Percentiles rank a stretch among this genome's conserved stretches.
These are phyloP conservation scores for Leptoteleia sp. DNA, from an alignment of 1,140 invertebrate species.

Conservation along the genomic window DNA sequence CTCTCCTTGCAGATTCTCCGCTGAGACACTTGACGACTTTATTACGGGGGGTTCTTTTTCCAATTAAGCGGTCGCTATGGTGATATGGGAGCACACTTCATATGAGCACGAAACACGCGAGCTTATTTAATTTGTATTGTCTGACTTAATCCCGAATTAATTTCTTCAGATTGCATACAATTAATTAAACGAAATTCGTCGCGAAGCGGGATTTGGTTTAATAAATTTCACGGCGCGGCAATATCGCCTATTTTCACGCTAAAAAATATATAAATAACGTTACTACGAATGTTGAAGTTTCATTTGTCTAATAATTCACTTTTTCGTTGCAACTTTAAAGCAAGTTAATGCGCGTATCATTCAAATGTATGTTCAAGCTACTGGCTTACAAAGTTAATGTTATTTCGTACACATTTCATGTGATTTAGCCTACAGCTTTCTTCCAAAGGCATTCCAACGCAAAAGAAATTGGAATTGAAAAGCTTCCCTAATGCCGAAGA, in stretches of 20 bases:
- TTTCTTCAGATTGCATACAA: constrained; percentile 24
- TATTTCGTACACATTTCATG: constrained; percentile 45
- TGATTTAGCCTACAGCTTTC: constrained; percentile 40
- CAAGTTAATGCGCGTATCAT: background rate
- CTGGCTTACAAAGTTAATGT: constrained; percentile 45
- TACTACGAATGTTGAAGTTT: no score
- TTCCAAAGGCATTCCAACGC: constrained; percentile 34
- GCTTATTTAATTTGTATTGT: constrained; percentile 59
- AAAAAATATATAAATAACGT: no score
- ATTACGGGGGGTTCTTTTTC: constrained; percentile 76
- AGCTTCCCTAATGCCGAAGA: constrained; percentile 59
- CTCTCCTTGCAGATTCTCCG: constrained; percentile 51
- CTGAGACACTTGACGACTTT: constrained; percentile 74
- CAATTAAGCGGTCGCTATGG: constrained; percentile 79
- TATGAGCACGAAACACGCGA: constrained; percentile 53
- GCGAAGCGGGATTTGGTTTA: constrained; percentile 10
- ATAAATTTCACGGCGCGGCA: no score
- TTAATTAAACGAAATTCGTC: constrained; percentile 33
- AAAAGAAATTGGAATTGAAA: constrained; percentile 67
- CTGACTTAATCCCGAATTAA: constrained; percentile 45
- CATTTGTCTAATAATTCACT: no score
- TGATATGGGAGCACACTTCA: constrained; percentile 69
- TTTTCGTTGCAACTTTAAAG: background rate
- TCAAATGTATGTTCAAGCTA: constrained; percentile 21
- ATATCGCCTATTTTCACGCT: no score